phyloP scores from a whole-genome alignment of 23 tunicate genomes.

The Ciona savignyi region DNA sequence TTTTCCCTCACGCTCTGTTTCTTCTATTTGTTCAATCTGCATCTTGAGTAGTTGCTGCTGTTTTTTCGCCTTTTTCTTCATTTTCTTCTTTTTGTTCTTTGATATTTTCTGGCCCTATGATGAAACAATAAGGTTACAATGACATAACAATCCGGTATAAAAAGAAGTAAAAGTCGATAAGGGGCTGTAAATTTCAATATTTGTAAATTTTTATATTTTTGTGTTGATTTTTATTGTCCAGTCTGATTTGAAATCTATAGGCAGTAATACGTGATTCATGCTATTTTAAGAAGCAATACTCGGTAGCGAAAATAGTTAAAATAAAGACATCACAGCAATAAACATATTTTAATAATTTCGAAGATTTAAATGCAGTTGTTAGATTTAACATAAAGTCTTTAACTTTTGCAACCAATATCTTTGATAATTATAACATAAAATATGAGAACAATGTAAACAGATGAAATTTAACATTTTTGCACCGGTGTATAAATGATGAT shows the following conservation, averaged over 20 bases:
- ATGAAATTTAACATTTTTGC: too few species aligned
- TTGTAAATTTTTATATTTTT: neutral
- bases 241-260: too few species aligned
- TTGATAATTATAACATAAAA: too few species aligned
- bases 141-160: neutral
- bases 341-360: too few species aligned
- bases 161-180: neutral
- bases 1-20: slow-evolving; percentile 92
- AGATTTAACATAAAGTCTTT: neutral
- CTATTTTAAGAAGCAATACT: too few species aligned
- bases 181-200: neutral
- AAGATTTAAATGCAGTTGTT: neutral
- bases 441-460: too few species aligned
- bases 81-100: slow-evolving; percentile 80
- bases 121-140: neutral
- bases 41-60: slow-evolving; percentile 83
- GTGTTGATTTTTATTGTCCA: too few species aligned
- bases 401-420: neutral
- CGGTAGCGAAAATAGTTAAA: too few species aligned
- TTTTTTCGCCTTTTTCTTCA: slow-evolving; percentile 92
- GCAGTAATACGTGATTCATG: too few species aligned
- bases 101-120: slow-evolving; percentile 53
- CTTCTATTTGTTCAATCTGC: slow-evolving; percentile 90
- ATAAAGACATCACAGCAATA: too few species aligned
- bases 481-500: too few species aligned